Percentiles rank a stretch among this genome's conserved stretches.
phyloP scores from a whole-genome alignment of 2,797 vertebrate genomes.

The Danio kyathit region DNA sequence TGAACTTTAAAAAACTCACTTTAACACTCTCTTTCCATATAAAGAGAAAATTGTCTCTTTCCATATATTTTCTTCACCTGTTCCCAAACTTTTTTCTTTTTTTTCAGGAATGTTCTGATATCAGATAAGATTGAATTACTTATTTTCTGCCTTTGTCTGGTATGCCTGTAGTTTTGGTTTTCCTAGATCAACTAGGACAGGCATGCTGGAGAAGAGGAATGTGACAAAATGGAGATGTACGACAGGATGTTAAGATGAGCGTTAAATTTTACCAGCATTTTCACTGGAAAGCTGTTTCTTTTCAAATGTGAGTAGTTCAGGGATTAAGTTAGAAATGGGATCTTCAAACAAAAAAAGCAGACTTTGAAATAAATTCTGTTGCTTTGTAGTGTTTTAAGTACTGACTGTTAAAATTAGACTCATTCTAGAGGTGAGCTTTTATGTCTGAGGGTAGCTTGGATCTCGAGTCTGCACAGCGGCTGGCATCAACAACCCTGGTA shows the following conservation, averaged over 20 bases:
- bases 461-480: conserved; percentile 1
- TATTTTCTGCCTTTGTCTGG: conserved; percentile 45
- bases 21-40: neutral
- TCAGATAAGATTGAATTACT: conserved; percentile 58
- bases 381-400: neutral
- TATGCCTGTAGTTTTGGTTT: conserved; percentile 6
- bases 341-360: conserved; percentile 23
- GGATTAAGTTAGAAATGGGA: neutral
- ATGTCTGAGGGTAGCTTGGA: neutral
- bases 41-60: neutral
- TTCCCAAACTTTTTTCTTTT: neutral
- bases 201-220: conserved; percentile 31
- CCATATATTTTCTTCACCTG: conserved; percentile 11
- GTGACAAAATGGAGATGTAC: conserved; percentile 18
- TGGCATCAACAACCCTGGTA: neutral
- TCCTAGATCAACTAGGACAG: neutral
- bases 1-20: neutral
- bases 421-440: neutral
- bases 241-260: neutral
- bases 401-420: neutral
- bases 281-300: neutral
- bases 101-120: conserved; percentile 34
- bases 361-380: neutral
- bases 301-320: neutral
- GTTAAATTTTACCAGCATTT: neutral